phyloP scores from a whole-genome alignment of 2,888 invertebrate species.

The Sesia bembeciformis region DNA sequence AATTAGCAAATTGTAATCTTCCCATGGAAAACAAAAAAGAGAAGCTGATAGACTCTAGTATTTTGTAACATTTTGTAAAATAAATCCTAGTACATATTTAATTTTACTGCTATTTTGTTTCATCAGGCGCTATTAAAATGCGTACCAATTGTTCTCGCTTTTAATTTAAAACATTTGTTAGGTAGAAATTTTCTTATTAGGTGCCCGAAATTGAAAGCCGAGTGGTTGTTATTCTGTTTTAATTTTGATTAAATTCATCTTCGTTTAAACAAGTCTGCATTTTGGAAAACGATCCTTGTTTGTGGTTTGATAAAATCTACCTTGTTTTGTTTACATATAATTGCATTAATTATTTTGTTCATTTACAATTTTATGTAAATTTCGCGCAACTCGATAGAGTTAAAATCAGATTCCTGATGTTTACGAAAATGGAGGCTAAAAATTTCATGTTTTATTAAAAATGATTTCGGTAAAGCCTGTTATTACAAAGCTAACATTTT shows the following conservation, averaged over 20 bases:
- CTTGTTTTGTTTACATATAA: constrained; percentile 7
- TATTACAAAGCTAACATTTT: too few species aligned
- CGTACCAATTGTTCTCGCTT: constrained; percentile 23
- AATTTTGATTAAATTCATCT: constrained; percentile 37
- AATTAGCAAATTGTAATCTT: neutral
- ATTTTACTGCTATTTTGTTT: too few species aligned
- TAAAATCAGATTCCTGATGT: too few species aligned
- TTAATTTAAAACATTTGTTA: constrained; percentile 20
- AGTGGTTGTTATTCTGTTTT: constrained; percentile 26
- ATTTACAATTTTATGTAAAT: neutral
- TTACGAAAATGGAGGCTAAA: too few species aligned
- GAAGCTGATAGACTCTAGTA: too few species aligned
- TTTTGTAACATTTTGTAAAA: too few species aligned
- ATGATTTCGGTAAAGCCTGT: too few species aligned
- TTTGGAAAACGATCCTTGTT: constrained; percentile 7
- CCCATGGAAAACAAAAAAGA: neutral
- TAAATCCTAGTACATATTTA: too few species aligned
- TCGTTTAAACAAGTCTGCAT: constrained; percentile 19
- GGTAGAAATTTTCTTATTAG: constrained; percentile 26
- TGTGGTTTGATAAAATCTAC: constrained; percentile 2
- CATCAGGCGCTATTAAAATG: neutral
- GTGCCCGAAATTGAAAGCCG: constrained; percentile 21
- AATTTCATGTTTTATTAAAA: too few species aligned
- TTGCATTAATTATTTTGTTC: neutral
- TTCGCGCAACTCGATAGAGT: too few species aligned